These are phyloP conservation scores for Zapornia atra DNA, from an alignment of 2,113 vertebrate genomes.

Conservation along the genomic window DNA sequence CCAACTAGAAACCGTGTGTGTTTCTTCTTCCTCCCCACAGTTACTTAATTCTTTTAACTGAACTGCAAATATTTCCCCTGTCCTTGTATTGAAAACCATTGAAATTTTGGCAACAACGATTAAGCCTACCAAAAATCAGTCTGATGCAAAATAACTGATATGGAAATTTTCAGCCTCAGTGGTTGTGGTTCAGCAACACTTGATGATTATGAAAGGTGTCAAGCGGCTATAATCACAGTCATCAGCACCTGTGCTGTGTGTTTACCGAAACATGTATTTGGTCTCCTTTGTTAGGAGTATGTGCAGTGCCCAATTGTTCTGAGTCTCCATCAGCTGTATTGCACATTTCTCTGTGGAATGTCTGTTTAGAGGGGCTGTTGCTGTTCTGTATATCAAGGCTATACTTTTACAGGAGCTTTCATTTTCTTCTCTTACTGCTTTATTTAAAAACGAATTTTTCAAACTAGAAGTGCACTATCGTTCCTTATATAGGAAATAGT, in stretches of 20 bases:
- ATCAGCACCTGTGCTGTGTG: not conserved
- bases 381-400: not conserved
- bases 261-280: not conserved
- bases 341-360: not conserved
- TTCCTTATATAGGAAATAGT: not conserved
- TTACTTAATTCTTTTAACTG: not conserved
- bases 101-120: constrained; percentile 6
- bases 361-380: not conserved
- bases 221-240: constrained; percentile 8
- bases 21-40: not conserved
- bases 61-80: not conserved
- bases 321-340: not conserved
- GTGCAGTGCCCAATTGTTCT: not conserved
- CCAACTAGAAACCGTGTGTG: not conserved
- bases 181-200: not conserved
- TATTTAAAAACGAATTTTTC: not conserved
- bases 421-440: not conserved
- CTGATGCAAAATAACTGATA: not conserved
- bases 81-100: not conserved
- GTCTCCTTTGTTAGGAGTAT: not conserved
- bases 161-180: constrained; percentile 2
- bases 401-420: not conserved
- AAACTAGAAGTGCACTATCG: not conserved
- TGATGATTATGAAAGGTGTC: constrained; percentile 10
- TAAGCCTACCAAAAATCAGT: not conserved